These are phyloP conservation scores for Congeria kusceri DNA, from an alignment of 2,888 invertebrate genomes.

Conservation along the genomic window DNA sequence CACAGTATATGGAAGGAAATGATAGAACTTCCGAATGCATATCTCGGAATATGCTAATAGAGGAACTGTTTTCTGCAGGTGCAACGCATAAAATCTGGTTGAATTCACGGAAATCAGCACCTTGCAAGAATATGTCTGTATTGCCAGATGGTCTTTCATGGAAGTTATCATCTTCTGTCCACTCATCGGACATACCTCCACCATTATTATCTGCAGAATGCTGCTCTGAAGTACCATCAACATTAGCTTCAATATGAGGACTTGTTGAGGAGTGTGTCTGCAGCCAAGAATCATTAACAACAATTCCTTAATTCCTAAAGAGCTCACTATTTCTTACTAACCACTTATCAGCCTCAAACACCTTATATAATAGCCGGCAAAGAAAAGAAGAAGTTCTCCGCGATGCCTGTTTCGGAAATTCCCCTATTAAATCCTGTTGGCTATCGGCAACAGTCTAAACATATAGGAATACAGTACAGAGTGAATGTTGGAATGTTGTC, in stretches of 20 bases:
- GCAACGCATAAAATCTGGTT: slow-evolving; percentile 34
- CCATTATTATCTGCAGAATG: neutral
- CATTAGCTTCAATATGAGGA: neutral
- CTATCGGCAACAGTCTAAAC: too few relatives aligned
- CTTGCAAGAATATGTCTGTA: slow-evolving; percentile 33
- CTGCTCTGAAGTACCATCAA: neutral
- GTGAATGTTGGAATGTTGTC: too few relatives aligned
- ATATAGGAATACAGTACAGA: too few relatives aligned
- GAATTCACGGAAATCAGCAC: slow-evolving; percentile 49
- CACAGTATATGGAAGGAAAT: slow-evolving; percentile 43
- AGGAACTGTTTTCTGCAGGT: slow-evolving; percentile 25
- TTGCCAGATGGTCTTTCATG: slow-evolving; percentile 11
- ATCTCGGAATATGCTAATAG: slow-evolving; percentile 32
- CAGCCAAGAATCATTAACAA: slow-evolving; percentile 23
- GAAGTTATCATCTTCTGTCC: slow-evolving; percentile 33
- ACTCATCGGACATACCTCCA: slow-evolving; percentile 11
- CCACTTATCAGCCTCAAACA: slow-evolving; percentile 18
- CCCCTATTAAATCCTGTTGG: too few relatives aligned
- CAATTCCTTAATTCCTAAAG: slow-evolving; percentile 20
- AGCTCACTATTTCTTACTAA: slow-evolving; percentile 17
- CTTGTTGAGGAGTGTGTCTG: too few relatives aligned
- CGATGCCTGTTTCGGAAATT: too few relatives aligned
- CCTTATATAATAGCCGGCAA: too few relatives aligned
- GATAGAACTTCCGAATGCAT: slow-evolving; percentile 25
- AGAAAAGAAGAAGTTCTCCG: too few relatives aligned